Evolutionary conservation across 2,888 invertebrate species (phyloP).

Genomic region (Darwinula stevensoni): DNA sequence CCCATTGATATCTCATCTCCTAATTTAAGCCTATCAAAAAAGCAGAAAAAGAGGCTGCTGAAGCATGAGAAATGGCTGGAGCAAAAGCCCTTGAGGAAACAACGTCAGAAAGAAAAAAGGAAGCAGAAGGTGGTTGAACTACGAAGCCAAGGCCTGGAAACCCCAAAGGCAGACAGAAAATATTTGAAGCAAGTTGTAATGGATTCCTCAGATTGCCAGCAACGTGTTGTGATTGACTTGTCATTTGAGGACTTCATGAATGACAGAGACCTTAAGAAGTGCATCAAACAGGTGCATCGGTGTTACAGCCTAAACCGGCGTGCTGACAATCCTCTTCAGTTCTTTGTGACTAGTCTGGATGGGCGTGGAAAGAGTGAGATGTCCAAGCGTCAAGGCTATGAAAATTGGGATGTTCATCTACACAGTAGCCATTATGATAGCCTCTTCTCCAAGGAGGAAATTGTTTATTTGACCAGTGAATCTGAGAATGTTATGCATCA

Average conservation of each 20-base stretch:
- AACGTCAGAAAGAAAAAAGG: too few species aligned
- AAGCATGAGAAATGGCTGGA: too few species aligned
- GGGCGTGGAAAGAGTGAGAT: slow-evolving; percentile 41
- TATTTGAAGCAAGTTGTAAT: too few species aligned
- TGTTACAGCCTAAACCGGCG: slow-evolving; percentile 73
- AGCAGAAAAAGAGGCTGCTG: too few species aligned
- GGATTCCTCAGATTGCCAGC: slow-evolving; percentile 11
- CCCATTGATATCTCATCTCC: too few species aligned
- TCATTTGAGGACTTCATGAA: not conserved
- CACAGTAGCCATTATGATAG: slow-evolving; percentile 31
- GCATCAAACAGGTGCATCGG: slow-evolving; percentile 60
- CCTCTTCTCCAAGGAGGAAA: slow-evolving; percentile 37
- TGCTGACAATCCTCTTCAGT: slow-evolving; percentile 41
- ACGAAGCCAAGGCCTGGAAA: too few species aligned
- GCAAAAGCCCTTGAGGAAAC: too few species aligned
- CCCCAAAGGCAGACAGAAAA: too few species aligned
- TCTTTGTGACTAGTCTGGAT: slow-evolving; percentile 47
- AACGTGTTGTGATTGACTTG: not conserved
- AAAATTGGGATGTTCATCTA: slow-evolving; percentile 66
- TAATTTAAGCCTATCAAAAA: too few species aligned
- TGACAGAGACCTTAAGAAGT: slow-evolving; percentile 42
- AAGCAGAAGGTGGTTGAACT: too few species aligned
- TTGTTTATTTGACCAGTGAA: slow-evolving; percentile 79
- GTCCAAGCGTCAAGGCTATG: slow-evolving; percentile 52
- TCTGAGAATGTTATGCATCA: slow-evolving; percentile 46